Evolutionary conservation across 2,113 vertebrate species (phyloP), one percentile per base, ranked within the genome.

Genomic region (Menura novaehollandiae): DNA sequence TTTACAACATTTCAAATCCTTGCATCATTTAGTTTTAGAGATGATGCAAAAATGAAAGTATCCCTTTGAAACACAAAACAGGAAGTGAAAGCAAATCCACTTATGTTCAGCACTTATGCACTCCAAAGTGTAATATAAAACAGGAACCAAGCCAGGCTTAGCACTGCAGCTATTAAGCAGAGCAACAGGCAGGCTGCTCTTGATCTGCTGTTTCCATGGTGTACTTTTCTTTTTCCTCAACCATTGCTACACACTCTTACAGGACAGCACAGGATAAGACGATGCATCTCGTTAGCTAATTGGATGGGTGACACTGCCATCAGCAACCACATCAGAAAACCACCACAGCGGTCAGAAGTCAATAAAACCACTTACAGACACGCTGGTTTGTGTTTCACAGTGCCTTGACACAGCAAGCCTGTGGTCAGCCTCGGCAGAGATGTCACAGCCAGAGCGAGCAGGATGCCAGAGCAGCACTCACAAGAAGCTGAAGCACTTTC

Each of bases 51-150:
- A 1, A 0, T 24, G 27, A 91, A 93, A 88, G 35, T 49, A 88
- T 30, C 16, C 47, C 41, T 92, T 44, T 49, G 52, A 96, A 96
- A 89, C 23, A 49, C 20, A 51, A 77, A 94, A 56, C 21, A 32
- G 66, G 68, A 84, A 81, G 15, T 47, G 59, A 88, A 96, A 81
- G 68, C 19, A 80, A 91, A 84, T 75, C 67, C 83, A 87, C 30
- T 84, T 63, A 27, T 1, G 22, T 49, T 76, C 72, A 80, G 68
- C 18, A 63, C 55, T 75, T 86, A 74, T 24, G 33, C 39, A 22
- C 60, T 84, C 19, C 47, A 37, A 59, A 59, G 18, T 15, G 19
- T 62, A 81, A 66, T 27, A 37, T 24, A 58, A 77, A 88, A 33
- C 9, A 39, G 51, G 46, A 88, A 68, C n/a, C 43, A 92, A 59